Evolutionary conservation across 2,113 vertebrate species (phyloP).

Genomic region (Spizaetus ornatus): DNA sequence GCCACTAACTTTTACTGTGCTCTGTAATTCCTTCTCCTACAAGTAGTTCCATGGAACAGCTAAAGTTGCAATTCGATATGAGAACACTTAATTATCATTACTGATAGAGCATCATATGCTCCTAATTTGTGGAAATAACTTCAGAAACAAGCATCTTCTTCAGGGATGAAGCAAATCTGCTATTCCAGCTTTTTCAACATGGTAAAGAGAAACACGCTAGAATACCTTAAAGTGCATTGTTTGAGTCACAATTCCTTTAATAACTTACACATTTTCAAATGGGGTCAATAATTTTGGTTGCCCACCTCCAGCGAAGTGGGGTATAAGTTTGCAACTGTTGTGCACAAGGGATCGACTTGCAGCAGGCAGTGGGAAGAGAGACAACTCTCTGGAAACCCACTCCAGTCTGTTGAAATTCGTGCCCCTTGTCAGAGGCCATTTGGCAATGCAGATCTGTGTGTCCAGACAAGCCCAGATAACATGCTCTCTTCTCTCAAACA

Average conservation of each 20-base stretch:
- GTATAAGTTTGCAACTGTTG: too few relatives aligned
- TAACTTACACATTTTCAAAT: fast-evolving
- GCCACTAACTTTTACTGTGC: background rate
- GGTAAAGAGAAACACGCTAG: background rate
- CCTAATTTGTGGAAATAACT: background rate
- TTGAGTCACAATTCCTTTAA: background rate
- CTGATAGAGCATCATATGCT: background rate
- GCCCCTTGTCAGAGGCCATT: background rate
- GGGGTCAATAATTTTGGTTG: background rate
- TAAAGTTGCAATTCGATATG: background rate
- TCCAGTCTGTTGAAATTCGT: background rate
- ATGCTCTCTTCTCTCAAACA: background rate
- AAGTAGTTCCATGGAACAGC: background rate
- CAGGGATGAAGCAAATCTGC: background rate
- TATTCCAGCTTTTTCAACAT: background rate
- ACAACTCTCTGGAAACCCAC: background rate
- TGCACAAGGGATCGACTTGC: background rate
- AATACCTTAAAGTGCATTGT: fast-evolving
- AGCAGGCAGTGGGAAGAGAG: background rate
- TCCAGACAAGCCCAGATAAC: background rate
- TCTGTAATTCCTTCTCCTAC: background rate
- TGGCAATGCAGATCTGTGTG: background rate
- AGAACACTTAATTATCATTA: background rate
- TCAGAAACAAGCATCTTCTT: background rate
- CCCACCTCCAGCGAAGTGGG: background rate